A percentile compares a stretch with the other conserved stretches of the same genome.
These are phyloP conservation scores for Vandiemenella viatica DNA, from an alignment of 2,888 invertebrate species.

Conservation along the genomic window DNA sequence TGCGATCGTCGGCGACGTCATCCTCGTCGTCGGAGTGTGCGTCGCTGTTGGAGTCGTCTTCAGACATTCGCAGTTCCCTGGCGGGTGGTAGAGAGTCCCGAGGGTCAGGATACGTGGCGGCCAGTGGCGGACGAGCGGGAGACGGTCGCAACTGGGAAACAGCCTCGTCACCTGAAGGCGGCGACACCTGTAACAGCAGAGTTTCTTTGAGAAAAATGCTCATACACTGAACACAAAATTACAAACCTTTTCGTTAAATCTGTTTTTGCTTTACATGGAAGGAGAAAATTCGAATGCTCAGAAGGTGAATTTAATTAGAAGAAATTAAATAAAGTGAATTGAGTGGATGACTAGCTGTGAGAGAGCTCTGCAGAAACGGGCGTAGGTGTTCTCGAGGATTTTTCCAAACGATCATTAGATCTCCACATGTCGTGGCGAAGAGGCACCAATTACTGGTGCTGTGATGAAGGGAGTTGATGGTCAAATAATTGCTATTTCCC, in stretches of 20 bases:
- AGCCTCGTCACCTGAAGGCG: constrained; percentile 50
- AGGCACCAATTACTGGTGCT: too few relatives aligned
- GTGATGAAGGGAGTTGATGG: too few relatives aligned
- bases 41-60: not conserved
- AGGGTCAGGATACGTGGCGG: constrained; percentile 23
- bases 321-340: too few relatives aligned
- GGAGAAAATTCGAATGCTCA: too few relatives aligned
- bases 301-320: too few relatives aligned
- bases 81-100: constrained; percentile 17
- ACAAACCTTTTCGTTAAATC: not conserved
- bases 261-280: not conserved
- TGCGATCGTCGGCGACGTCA: constrained; percentile 7
- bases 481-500: too few relatives aligned
- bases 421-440: too few relatives aligned
- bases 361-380: too few relatives aligned
- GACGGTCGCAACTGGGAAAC: constrained; percentile 46
- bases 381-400: too few relatives aligned
- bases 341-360: too few relatives aligned
- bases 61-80: not conserved
- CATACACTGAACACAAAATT: not conserved
- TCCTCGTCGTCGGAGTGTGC: constrained; percentile 20
- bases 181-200: constrained; percentile 35
- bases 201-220: not conserved
- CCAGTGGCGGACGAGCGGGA: constrained; percentile 41
- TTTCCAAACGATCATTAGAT: too few relatives aligned